Evolutionary conservation across 1,140 invertebrate genomes (phyloP).

Genomic region (Araneus ventricosus): DNA sequence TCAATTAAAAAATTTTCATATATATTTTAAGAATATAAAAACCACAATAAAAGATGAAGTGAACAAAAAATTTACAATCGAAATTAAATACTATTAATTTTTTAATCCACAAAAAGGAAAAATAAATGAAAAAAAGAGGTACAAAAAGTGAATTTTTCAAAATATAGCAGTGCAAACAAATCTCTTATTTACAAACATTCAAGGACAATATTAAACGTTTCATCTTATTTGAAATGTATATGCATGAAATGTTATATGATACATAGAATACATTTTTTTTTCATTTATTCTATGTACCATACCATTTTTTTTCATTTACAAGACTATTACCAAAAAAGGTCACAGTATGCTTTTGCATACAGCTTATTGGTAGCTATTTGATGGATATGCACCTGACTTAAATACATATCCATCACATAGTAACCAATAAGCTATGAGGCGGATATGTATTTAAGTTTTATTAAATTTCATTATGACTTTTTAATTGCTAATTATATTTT

Average conservation of each 20-base stretch:
- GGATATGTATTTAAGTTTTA: conserved; percentile 20
- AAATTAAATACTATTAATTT: neutral
- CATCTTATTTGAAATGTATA: too few species aligned
- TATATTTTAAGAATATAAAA: conserved; percentile 19
- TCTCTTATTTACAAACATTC: neutral
- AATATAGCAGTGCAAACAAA: conserved; percentile 5
- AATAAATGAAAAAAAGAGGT: neutral
- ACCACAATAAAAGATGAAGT: neutral
- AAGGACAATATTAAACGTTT: neutral
- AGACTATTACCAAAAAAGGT: conserved; percentile 62
- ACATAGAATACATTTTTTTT: too few species aligned
- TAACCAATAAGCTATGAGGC: conserved; percentile 7
- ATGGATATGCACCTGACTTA: conserved; percentile 4
- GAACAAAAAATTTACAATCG: neutral
- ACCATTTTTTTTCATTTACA: neutral
- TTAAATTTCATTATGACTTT: neutral
- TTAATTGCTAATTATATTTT: neutral
- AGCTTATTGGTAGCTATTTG: conserved; percentile 68
- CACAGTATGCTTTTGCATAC: conserved; percentile 65
- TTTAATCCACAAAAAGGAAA: neutral
- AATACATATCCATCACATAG: conserved; percentile 37
- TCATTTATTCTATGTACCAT: too few species aligned
- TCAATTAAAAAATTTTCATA: neutral
- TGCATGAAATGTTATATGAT: too few species aligned
- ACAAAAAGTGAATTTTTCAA: conserved; percentile 25